A percentile compares a stretch with the other conserved stretches of the same genome.
These are phyloP conservation scores for Takifugu rubripes DNA, from an alignment of 2,797 vertebrate species.

Conservation along the genomic window DNA sequence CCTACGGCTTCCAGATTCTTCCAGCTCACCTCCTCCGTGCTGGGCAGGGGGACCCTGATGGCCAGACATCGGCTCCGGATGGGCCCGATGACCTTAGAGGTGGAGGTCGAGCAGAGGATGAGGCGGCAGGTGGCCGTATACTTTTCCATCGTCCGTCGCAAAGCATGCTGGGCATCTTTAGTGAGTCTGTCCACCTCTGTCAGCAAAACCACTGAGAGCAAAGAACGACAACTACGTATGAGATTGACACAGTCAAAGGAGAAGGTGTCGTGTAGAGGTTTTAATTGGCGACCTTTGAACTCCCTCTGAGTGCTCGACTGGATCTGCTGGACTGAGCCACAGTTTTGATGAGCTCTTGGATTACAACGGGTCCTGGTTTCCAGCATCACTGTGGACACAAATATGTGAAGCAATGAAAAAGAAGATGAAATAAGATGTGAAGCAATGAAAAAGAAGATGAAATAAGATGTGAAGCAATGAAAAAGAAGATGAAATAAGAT, in stretches of 20 bases:
- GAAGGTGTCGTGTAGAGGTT: neutral
- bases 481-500: too few relatives aligned
- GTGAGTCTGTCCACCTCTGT: constrained; percentile 96
- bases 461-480: too few relatives aligned
- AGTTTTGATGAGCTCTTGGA: constrained; percentile 96
- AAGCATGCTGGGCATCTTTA: constrained; percentile 94
- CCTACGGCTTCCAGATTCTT: neutral
- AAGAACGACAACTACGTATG: neutral
- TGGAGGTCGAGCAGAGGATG: constrained; percentile 93
- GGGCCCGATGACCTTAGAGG: constrained; percentile 93
- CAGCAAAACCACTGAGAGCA: constrained; percentile 86
- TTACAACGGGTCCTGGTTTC: constrained; percentile 92
- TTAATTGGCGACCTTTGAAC: constrained; percentile 85
- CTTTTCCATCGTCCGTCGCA: constrained; percentile 98
- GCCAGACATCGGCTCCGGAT: constrained; percentile 94
- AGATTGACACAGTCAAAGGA: too few relatives aligned
- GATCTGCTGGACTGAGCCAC: constrained; percentile 96
- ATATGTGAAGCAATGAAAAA: too few relatives aligned
- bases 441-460: too few relatives aligned
- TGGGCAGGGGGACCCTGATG: constrained; percentile 89
- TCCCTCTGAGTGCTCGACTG: constrained; percentile 92
- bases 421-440: too few relatives aligned
- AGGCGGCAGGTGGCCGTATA: constrained; percentile 94
- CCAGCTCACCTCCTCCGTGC: constrained; percentile 83
- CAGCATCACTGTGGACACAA: constrained; percentile 87